A percentile compares a stretch with the other conserved stretches of the same genome.
These are phyloP conservation scores for Petrocephalus sullivani DNA, from an alignment of 2,797 vertebrate species.

Conservation along the genomic window DNA sequence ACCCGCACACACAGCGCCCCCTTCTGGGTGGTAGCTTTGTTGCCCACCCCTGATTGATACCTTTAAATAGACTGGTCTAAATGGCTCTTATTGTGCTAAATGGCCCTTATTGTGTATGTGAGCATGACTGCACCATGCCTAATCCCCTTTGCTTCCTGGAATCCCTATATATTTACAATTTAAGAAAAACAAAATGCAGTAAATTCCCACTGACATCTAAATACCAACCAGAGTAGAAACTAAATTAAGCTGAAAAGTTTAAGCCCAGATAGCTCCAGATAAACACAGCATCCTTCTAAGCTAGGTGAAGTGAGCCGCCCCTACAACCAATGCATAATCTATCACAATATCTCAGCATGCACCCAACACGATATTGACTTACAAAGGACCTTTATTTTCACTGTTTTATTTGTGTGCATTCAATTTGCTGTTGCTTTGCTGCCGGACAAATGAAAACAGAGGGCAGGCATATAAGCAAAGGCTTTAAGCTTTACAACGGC, in stretches of 20 bases:
- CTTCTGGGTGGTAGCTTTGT: neutral
- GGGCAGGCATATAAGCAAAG: neutral
- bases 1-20: neutral
- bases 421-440: constrained; percentile 33
- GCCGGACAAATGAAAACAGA: constrained; percentile 21
- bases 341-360: constrained; percentile 50
- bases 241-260: neutral
- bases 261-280: neutral
- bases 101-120: neutral
- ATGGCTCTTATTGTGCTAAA: neutral
- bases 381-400: constrained; percentile 39
- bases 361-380: constrained; percentile 44
- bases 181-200: neutral
- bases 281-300: constrained; percentile 13
- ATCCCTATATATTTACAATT: neutral
- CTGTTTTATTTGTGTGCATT: constrained; percentile 46
- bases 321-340: constrained; percentile 50
- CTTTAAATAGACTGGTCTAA: neutral
- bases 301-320: constrained; percentile 44
- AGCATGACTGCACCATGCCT: neutral
- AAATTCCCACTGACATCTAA: neutral
- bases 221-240: constrained; percentile 4
- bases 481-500: constrained; percentile 3
- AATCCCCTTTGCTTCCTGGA: neutral
- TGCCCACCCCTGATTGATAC: neutral